phyloP scores from a whole-genome alignment of 2,113 vertebrate species.

The Boleophthalmus pectinirostris region DNA sequence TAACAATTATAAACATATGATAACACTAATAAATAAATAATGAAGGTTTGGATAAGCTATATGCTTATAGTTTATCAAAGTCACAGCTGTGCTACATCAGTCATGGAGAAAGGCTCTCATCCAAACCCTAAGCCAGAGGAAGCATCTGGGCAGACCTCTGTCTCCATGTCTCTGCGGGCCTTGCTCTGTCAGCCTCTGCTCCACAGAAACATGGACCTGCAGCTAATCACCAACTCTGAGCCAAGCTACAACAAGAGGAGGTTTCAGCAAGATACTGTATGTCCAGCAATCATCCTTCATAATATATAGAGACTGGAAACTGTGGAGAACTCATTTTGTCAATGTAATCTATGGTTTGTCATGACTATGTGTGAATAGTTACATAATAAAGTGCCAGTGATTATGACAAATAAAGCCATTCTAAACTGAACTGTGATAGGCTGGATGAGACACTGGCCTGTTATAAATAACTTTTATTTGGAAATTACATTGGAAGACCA shows the following conservation, averaged over 20 bases:
- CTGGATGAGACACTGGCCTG: too few species aligned
- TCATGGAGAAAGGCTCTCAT: conserved; percentile 42
- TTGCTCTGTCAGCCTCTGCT: conserved; percentile 54
- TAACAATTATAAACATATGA: background rate
- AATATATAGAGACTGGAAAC: conserved; percentile 36
- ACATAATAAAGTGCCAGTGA: background rate
- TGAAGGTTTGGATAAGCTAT: conserved; percentile 21
- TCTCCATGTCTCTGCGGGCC: conserved; percentile 58
- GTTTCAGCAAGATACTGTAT: conserved; percentile 52
- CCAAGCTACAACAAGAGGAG: conserved; percentile 58
- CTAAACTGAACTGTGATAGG: too few species aligned
- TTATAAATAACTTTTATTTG: too few species aligned
- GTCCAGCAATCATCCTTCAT: conserved; percentile 47
- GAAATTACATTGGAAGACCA: too few species aligned
- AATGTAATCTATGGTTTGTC: conserved; percentile 17
- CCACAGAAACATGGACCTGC: conserved; percentile 41
- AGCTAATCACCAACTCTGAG: conserved; percentile 54
- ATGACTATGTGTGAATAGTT: background rate
- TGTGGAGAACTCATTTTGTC: conserved; percentile 30
- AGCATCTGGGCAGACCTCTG: conserved; percentile 57
- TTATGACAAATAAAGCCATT: background rate
- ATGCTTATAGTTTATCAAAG: conserved; percentile 10
- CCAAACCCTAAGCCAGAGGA: conserved; percentile 52
- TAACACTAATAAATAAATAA: conserved; percentile 9
- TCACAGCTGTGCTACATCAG: conserved; percentile 52